Percentiles rank a stretch among this genome's conserved stretches.
phyloP scores from a whole-genome alignment of 2,113 vertebrate species.

The Bothrops jararaca region DNA sequence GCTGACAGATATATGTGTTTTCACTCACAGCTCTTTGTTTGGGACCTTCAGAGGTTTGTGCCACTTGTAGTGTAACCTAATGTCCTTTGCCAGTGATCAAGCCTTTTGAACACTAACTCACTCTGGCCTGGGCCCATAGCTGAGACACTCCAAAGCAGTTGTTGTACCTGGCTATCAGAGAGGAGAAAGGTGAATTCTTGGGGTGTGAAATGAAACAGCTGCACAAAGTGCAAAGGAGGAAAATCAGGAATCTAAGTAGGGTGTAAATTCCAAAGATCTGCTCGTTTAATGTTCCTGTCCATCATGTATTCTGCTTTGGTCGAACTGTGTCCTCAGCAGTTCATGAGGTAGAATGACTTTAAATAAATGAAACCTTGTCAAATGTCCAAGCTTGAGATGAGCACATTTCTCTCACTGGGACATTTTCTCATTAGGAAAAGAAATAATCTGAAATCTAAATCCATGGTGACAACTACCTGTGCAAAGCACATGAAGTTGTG shows the following conservation, averaged over 20 bases:
- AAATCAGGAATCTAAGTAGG: conserved; percentile 25
- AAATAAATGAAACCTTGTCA: conserved; percentile 1
- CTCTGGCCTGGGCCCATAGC: neutral
- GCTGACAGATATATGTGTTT: neutral
- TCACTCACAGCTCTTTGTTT: conserved; percentile 16
- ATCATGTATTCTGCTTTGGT: neutral
- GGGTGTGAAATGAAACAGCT: conserved; percentile 25
- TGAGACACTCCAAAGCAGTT: neutral
- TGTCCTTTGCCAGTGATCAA: neutral
- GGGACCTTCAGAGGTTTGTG: conserved; percentile 23
- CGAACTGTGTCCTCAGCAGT: neutral
- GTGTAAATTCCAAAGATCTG: conserved; percentile 14
- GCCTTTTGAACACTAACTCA: conserved; percentile 1
- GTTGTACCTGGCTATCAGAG: conserved; percentile 20
- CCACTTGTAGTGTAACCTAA: conserved; percentile 28
- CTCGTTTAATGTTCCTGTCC: conserved; percentile 8
- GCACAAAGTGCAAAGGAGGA: neutral
- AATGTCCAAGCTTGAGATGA: neutral
- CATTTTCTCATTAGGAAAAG: neutral
- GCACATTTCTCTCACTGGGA: neutral
- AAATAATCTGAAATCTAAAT: neutral
- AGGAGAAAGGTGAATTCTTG: conserved; percentile 27
- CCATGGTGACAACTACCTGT: neutral
- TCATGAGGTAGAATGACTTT: neutral
- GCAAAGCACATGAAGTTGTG: neutral